Conservation (phyloP, 37 sponge, comb jelly and placozoan genomes). For the Beroe forskalii region DNA sequence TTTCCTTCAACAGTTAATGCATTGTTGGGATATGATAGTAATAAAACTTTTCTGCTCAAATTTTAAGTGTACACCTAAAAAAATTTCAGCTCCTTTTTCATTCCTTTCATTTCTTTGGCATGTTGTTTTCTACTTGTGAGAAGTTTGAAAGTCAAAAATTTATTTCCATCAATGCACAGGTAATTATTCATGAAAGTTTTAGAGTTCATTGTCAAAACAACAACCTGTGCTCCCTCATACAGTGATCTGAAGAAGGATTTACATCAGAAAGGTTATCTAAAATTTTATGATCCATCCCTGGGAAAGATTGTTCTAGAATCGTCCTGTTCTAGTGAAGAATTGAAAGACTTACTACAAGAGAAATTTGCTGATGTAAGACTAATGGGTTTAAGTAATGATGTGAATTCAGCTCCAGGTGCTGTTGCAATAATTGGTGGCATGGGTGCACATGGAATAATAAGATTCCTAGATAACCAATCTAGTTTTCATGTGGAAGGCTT, state of each 20-base stretch:
- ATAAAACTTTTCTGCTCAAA: too few relatives aligned
- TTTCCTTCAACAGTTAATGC: too few relatives aligned
- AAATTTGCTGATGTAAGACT: not conserved
- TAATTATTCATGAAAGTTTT: not conserved
- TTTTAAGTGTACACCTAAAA: too few relatives aligned
- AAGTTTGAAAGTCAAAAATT: too few relatives aligned
- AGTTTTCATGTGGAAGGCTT: slow-evolving; percentile 14
- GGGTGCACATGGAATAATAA: not conserved
- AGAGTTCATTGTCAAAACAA: not conserved
- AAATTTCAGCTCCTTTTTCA: too few relatives aligned
- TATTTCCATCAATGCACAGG: too few relatives aligned
- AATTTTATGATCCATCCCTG: not conserved
- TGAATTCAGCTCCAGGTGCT: not conserved
- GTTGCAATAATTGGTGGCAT: slow-evolving; percentile 56
- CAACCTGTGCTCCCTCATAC: not conserved
- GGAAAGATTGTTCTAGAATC: not conserved
- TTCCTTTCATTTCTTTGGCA: too few relatives aligned
- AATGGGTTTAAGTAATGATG: not conserved
- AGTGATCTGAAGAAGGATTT: not conserved
- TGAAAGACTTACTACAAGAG: not conserved
- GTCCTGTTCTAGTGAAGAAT: not conserved
- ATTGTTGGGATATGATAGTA: too few relatives aligned
- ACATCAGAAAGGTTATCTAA: not conserved
- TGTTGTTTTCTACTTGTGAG: too few relatives aligned
- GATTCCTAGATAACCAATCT: not conserved